Conservation (phyloP, 2,888 invertebrate species). For the Dysmachus trigonus region DNA sequence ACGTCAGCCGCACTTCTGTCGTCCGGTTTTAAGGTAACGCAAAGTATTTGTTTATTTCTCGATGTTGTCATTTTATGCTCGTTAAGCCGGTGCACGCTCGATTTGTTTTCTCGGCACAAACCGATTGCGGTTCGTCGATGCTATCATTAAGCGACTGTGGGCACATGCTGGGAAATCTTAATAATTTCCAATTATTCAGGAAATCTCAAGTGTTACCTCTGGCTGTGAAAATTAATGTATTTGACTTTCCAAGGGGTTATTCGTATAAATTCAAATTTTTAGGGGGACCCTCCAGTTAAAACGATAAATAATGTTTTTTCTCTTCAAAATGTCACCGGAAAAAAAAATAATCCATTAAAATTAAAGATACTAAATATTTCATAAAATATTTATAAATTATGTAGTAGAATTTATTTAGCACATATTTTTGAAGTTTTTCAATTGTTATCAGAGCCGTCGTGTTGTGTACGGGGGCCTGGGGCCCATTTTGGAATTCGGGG, state of each 20-base stretch:
- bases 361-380: too few relatives aligned
- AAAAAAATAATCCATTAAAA: too few relatives aligned
- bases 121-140: not conserved
- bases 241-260: not conserved
- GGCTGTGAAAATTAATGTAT: not conserved
- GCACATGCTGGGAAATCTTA: not conserved
- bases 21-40: constrained; percentile 31
- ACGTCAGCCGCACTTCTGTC: not conserved
- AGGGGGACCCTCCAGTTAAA: too few relatives aligned
- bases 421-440: too few relatives aligned
- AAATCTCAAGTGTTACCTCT: not conserved
- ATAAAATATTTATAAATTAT: too few relatives aligned
- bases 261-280: too few relatives aligned
- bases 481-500: too few relatives aligned
- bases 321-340: too few relatives aligned
- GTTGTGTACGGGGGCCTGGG: too few relatives aligned
- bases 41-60: constrained; percentile 13
- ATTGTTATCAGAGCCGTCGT: too few relatives aligned
- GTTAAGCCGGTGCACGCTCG: not conserved
- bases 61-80: constrained; percentile 1
- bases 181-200: not conserved
- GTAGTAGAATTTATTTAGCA: too few relatives aligned
- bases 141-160: not conserved
- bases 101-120: not conserved
- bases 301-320: too few relatives aligned